These are phyloP conservation scores for Taeniopygia guttata DNA, from an alignment of 2,797 vertebrate genomes.

Conservation along the genomic window DNA sequence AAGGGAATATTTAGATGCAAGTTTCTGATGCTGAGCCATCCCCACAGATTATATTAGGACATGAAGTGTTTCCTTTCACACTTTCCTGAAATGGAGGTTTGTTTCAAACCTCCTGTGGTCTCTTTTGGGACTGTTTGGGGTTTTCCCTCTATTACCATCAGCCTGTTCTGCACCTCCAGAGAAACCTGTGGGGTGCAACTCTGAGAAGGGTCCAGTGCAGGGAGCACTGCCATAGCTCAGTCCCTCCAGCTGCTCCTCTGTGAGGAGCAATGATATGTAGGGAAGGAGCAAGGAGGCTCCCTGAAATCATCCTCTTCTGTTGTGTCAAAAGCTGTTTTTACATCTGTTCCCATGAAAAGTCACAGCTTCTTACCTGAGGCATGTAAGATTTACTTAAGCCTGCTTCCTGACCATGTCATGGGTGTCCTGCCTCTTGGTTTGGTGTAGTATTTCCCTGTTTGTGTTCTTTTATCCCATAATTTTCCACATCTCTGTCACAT, in stretches of 20 bases:
- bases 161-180: background rate
- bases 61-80: background rate
- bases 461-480: background rate
- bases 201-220: background rate
- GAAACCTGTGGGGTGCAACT: background rate
- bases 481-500: background rate
- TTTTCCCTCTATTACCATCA: background rate
- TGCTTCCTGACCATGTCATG: background rate
- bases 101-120: background rate
- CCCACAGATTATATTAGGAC: background rate
- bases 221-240: background rate
- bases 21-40: background rate
- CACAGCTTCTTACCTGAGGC: accelerated
- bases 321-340: background rate
- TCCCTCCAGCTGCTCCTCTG: background rate
- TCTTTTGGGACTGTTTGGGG: background rate
- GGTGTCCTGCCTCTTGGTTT: background rate
- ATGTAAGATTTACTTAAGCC: background rate
- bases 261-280: background rate
- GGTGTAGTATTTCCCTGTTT: background rate
- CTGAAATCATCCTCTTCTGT: background rate
- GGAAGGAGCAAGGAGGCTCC: background rate
- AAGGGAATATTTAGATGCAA: background rate
- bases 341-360: accelerated
- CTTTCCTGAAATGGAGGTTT: background rate